Evolutionary conservation across 1,140 invertebrate species (phyloP), one percentile per base, ranked within the genome.

Genomic region (Triops cancriformis): DNA sequence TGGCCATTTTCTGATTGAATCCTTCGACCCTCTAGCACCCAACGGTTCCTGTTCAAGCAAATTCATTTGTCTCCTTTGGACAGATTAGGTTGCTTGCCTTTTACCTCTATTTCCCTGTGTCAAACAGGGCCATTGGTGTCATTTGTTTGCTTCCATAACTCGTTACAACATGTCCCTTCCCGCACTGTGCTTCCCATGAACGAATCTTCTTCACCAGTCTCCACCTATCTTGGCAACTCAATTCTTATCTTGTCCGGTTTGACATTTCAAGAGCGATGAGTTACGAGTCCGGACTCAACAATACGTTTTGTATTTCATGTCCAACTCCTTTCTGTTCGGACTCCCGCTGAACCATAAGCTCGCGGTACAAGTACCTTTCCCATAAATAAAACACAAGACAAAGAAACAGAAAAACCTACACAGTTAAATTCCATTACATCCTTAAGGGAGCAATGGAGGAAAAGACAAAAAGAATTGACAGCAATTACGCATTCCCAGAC

Each of bases 401-500:
- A 64, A 23, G 14, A 64, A 18, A 64, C 7, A 64, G 23, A 64
- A 64, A 64, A 64, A 64, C 2, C 14, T 23, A 64, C 51, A 64
- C 31, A 64, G 23, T 64, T 18, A 64, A 64, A 64, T 64, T 64
- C n/a, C 51, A 18, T 64, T n/a, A 23, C 18, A 64, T 7, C 51
- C 51, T 64, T 64, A 64, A 64, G 51, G 51, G 14, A 64, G 51
- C 51, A 64, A 18, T 23, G 51, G 51, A n/a, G n/a, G 51, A 14
- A 64, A 64, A 64, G 18, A 64, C 31, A 37, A 37, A 64, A 64
- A 64, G 23, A 64, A 64, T 64, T 64, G 51, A 64, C 51, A 64
- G 51, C 51, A 64, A 64, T 64, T 64, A 64, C 51, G 51, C 51
- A 64, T 64, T 64, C 51, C 51, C 51, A 18, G 51, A 64, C 51